Percentiles rank a stretch among this genome's conserved stretches.
Conservation (phyloP, 2,797 vertebrate genomes). For the Bovichtus variegatus region DNA sequence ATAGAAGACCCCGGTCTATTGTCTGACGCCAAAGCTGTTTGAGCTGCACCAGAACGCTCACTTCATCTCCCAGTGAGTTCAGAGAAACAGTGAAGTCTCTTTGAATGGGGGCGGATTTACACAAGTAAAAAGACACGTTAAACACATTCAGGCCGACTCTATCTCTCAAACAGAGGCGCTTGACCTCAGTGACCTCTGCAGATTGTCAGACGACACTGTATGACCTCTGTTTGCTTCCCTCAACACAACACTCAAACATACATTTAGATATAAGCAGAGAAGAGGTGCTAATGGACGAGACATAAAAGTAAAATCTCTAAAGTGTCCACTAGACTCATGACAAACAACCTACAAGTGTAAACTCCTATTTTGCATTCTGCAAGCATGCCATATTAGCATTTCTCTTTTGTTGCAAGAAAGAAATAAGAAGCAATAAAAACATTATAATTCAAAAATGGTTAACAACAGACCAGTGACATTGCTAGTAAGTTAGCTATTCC, state of each 20-base stretch:
- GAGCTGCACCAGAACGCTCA: constrained; percentile 68
- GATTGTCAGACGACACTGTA: constrained; percentile 46
- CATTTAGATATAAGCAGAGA: constrained; percentile 12
- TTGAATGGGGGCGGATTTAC: constrained; percentile 74
- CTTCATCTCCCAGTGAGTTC: constrained; percentile 79
- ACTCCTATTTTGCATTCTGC: constrained; percentile 8
- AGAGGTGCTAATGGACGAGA: not conserved
- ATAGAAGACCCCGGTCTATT: constrained; percentile 68
- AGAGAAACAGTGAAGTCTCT: constrained; percentile 72
- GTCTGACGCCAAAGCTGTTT: constrained; percentile 72
- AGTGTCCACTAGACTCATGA: constrained; percentile 4
- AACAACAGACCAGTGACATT: constrained; percentile 40
- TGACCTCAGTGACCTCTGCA: constrained; percentile 56
- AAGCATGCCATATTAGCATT: constrained; percentile 20
- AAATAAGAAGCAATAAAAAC: constrained; percentile 45
- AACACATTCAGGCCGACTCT: constrained; percentile 64
- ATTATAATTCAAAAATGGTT: constrained; percentile 34
- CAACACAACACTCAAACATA: constrained; percentile 18
- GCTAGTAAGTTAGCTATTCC: constrained; percentile 54
- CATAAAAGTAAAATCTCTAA: not conserved
- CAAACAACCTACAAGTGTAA: constrained; percentile 12
- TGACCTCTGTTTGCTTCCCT: constrained; percentile 30
- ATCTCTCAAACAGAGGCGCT: constrained; percentile 51
- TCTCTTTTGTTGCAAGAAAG: constrained; percentile 10
- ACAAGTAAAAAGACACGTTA: constrained; percentile 71